Base-by-base conservation (phyloP, 2,888 invertebrate species). In the Cerceris ruficornis region DNA sequence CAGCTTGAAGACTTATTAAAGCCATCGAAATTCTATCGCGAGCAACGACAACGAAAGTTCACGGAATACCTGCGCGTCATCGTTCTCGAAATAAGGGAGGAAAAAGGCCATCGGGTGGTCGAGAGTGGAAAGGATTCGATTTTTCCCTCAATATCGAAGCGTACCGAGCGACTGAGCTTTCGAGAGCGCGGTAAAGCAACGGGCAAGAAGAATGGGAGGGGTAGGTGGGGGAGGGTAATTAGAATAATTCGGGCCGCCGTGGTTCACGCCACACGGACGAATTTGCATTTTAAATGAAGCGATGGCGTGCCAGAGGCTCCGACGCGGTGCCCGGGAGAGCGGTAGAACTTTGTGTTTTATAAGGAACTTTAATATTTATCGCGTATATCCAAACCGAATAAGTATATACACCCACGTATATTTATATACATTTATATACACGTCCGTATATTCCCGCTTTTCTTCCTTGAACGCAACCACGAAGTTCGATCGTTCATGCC, bases 221-320 rank as follows among this genome's bases (percentile, higher is more conserved):
- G 39, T 13, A 17, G 60, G n/a, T 71, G 84, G 83, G 55, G 80
- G 76, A 86, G 87, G 88, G 88, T 91, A 92, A 92, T 92, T 92
- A 91, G 91, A 91, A 92, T 91, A 91, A 92, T 91, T 91, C 91
- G 92, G 91, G 89, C 87, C 88, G 89, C 87, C 80, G 86, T 86
- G 88, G 90, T 91, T 90, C 90, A 90, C 90, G 91, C 91, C 90
- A 91, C 87, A 84, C 88, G 83, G 80, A 85, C 86, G 88, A 91
- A 92, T 92, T 92, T 91, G 92, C 92, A 92, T 92, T 92, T 92
- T 92, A 92, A 92, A 92, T 92, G 92, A 92, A 92, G 90, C 91
- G 89, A 92, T 92, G 88, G 92, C 92, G 92, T 92, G 92, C 88
- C 86, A 77, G 85, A 82, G 82, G 80, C 78, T 82, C 79, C 82